phyloP scores from a whole-genome alignment of 2,113 vertebrate genomes.

The Naja naja region DNA sequence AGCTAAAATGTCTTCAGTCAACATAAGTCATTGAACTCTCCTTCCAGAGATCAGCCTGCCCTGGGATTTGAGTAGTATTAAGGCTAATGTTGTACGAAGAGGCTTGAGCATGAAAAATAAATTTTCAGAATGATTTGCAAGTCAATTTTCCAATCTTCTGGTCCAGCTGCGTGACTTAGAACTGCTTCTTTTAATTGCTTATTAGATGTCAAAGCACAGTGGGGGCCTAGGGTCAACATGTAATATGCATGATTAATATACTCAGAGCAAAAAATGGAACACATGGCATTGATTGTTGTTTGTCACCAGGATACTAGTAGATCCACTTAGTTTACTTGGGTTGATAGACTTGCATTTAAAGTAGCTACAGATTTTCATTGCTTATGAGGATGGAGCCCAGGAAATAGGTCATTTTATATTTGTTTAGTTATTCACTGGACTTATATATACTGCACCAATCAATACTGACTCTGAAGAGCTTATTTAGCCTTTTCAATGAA shows the following conservation, averaged over 20 bases:
- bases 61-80: fast-evolving
- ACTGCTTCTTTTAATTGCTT: conserved; percentile 6
- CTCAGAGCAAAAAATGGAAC: background rate
- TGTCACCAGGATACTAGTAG: background rate
- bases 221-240: background rate
- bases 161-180: background rate
- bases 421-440: background rate
- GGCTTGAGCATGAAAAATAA: background rate
- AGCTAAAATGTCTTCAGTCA: fast-evolving
- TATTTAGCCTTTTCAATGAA: background rate
- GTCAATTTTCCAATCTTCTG: background rate
- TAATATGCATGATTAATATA: fast-evolving
- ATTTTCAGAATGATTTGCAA: conserved; percentile 4
- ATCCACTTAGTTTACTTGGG: background rate
- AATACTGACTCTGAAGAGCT: background rate
- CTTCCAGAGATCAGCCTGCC: fast-evolving
- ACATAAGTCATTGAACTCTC: fast-evolving
- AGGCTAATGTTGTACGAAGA: background rate
- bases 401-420: background rate
- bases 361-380: background rate
- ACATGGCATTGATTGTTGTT: background rate
- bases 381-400: background rate
- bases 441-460: background rate
- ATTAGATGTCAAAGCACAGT: background rate
- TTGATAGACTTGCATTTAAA: background rate